These are phyloP conservation scores for Eonycteris spelaea DNA, from an alignment of 2,113 vertebrate genomes.

Conservation along the genomic window DNA sequence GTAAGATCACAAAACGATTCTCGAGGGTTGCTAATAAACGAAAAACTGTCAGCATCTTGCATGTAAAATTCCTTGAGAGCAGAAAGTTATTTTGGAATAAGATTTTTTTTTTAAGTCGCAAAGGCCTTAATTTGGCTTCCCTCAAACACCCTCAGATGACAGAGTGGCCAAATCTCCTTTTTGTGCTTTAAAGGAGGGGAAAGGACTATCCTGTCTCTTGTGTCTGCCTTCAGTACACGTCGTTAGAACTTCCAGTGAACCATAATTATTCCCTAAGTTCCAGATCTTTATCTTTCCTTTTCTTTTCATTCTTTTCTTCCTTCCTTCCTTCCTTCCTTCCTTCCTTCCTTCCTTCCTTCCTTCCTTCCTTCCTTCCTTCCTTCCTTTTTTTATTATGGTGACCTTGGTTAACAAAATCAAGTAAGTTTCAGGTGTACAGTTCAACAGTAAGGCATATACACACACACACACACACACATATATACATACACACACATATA, in stretches of 20 bases:
- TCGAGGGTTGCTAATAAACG: background rate
- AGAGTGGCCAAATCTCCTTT: background rate
- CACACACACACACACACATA: no score
- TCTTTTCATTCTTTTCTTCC: no score
- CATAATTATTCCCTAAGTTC: background rate
- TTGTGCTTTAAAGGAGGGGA: background rate
- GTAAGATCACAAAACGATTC: background rate
- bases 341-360: no score
- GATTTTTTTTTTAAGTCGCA: background rate
- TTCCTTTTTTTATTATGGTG: no score
- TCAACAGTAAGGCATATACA: no score
- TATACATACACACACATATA: no score
- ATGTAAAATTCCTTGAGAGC: background rate
- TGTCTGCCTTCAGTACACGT: background rate
- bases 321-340: no score
- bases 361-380: no score
- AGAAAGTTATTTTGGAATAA: slow-evolving; percentile 24
- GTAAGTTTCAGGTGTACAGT: no score
- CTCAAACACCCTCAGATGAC: background rate
- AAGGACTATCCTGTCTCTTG: background rate
- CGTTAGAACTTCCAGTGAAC: background rate
- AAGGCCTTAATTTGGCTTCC: background rate
- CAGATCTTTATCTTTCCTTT: background rate
- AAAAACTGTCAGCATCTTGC: background rate
- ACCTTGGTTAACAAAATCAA: no score